A percentile compares a stretch with the other conserved stretches of the same genome.
Evolutionary conservation across 2,888 invertebrate genomes (phyloP).

Genomic region (Timema podura): DNA sequence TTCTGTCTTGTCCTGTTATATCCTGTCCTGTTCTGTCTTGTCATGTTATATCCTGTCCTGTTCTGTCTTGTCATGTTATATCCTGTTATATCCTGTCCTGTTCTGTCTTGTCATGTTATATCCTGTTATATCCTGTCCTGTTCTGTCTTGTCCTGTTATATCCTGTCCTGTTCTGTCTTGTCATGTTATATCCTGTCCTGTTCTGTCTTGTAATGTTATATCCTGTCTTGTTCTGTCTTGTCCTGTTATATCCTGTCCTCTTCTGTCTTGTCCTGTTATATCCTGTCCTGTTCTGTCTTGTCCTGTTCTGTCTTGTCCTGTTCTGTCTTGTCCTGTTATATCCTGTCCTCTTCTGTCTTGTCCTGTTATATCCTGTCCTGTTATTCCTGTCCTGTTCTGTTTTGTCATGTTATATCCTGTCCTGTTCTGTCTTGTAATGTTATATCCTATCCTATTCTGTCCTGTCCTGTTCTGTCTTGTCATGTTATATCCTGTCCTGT

Average conservation of each 20-base stretch:
- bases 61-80: not conserved
- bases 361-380: not conserved
- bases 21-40: not conserved
- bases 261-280: not conserved
- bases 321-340: not conserved
- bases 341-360: not conserved
- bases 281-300: not conserved
- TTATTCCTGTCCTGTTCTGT: not conserved
- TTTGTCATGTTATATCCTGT: not conserved
- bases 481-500: not conserved
- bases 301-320: not conserved
- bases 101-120: not conserved
- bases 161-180: not conserved
- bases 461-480: not conserved
- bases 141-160: not conserved
- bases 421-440: not conserved
- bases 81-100: not conserved
- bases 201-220: not conserved
- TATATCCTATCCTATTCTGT: not conserved
- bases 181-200: not conserved
- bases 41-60: not conserved
- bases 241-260: not conserved
- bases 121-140: not conserved
- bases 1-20: not conserved
- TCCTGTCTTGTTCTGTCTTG: not conserved